Conservation (phyloP, 2,888 invertebrate genomes). For the Dilophus febrilis region DNA sequence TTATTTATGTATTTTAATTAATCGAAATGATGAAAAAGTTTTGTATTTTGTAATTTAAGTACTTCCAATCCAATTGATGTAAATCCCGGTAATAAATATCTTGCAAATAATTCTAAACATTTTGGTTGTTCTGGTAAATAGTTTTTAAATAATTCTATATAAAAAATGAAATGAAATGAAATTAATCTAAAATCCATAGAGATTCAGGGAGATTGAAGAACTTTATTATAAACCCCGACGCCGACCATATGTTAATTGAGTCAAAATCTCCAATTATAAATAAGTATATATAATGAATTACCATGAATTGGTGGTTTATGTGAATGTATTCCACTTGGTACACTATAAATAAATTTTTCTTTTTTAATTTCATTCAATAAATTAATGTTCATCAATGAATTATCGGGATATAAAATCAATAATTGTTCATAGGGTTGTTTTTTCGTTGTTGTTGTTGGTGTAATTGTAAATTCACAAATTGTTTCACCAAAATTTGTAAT, state of each 20-base stretch:
- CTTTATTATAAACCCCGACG: no score
- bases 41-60: slow-evolving; percentile 54
- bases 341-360: slow-evolving; percentile 51
- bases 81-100: slow-evolving; percentile 71
- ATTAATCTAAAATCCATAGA: background rate
- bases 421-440: slow-evolving; percentile 85
- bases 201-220: background rate
- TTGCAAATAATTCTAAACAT: slow-evolving; percentile 79
- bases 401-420: slow-evolving; percentile 36
- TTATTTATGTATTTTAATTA: slow-evolving; percentile 9
- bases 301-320: slow-evolving; percentile 81
- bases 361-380: slow-evolving; percentile 23
- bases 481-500: slow-evolving; percentile 50
- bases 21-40: no score
- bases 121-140: slow-evolving; percentile 39
- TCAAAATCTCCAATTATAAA: no score
- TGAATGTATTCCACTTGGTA: slow-evolving; percentile 86
- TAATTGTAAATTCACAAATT: slow-evolving; percentile 46
- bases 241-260: no score
- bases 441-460: slow-evolving; percentile 38
- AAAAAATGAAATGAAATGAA: slow-evolving; percentile 6
- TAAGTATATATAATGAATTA: no score
- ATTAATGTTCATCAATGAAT: slow-evolving; percentile 10
- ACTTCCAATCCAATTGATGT: slow-evolving; percentile 81
- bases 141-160: slow-evolving; percentile 43